Percentiles rank a stretch among this genome's conserved stretches.
Evolutionary conservation across 2,113 vertebrate genomes (phyloP).

Genomic region (Lophius piscatorius): DNA sequence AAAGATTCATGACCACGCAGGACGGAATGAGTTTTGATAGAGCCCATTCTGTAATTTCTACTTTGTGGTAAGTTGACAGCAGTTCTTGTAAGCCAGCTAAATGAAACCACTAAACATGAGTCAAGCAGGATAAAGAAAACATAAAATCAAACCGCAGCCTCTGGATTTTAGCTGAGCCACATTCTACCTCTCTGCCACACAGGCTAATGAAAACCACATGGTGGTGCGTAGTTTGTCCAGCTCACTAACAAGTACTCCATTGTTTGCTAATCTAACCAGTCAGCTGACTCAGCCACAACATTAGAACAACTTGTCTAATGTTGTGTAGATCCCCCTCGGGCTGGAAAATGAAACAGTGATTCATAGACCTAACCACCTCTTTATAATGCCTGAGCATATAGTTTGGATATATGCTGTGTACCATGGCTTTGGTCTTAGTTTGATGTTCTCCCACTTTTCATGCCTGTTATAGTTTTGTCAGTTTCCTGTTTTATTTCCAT

Average conservation of each 20-base stretch:
- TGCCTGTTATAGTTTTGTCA: too few species aligned
- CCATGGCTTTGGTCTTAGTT: too few species aligned
- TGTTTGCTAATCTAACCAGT: too few species aligned
- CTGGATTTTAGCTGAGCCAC: conserved; percentile 61
- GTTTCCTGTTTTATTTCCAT: too few species aligned
- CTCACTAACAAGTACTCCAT: not conserved
- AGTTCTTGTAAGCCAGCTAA: conserved; percentile 61
- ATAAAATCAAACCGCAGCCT: conserved; percentile 54
- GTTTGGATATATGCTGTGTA: too few species aligned
- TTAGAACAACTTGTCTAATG: too few species aligned
- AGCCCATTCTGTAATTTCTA: conserved; percentile 38
- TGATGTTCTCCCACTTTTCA: too few species aligned
- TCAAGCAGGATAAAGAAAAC: conserved; percentile 58
- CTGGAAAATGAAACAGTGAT: too few species aligned
- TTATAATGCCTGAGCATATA: too few species aligned
- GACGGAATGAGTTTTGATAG: conserved; percentile 19
- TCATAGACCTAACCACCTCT: too few species aligned
- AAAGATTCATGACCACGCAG: conserved; percentile 5
- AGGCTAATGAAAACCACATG: conserved; percentile 61
- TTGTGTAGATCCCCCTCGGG: too few species aligned
- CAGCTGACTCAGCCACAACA: too few species aligned
- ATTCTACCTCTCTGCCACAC: conserved; percentile 20
- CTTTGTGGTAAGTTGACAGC: conserved; percentile 49
- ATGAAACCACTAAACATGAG: conserved; percentile 56
- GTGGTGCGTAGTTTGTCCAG: conserved; percentile 1